Percentiles rank a stretch among this genome's conserved stretches.
Conservation (phyloP, 2,888 invertebrate species). For the Melanargia galathea region DNA sequence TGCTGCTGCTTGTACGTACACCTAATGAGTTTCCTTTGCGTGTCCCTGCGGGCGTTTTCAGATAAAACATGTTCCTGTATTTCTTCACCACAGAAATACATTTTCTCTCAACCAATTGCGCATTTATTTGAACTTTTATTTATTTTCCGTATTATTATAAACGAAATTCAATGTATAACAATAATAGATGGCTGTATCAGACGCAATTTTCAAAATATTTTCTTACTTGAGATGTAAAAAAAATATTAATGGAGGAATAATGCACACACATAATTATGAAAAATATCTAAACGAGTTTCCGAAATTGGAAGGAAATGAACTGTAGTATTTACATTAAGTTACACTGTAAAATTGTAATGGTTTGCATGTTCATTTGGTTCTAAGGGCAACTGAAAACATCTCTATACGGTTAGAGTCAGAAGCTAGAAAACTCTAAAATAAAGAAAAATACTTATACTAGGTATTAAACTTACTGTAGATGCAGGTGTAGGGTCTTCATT, state of each 20-base stretch:
- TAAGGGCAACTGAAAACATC: no score
- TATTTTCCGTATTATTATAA: background rate
- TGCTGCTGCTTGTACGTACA: background rate
- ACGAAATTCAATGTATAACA: background rate
- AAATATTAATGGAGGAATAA: no score
- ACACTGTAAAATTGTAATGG: no score
- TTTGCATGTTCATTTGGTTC: no score
- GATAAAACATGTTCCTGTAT: slow-evolving; percentile 20
- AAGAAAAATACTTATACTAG: background rate
- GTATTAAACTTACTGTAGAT: background rate
- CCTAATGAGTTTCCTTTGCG: slow-evolving; percentile 24
- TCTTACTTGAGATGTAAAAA: no score
- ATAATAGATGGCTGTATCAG: no score
- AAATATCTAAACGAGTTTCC: no score
- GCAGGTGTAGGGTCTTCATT: background rate
- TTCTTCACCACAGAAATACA: slow-evolving; percentile 10
- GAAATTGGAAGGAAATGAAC: no score
- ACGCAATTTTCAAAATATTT: no score
- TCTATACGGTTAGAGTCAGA: no score
- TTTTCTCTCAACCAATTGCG: slow-evolving; percentile 2
- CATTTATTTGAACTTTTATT: slow-evolving; percentile 10
- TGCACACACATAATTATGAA: no score
- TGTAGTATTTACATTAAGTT: no score
- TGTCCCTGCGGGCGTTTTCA: slow-evolving; percentile 12
- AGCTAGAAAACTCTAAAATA: background rate